Conservation (phyloP, 1,140 invertebrate species). For the Drosophila nikananu region DNA sequence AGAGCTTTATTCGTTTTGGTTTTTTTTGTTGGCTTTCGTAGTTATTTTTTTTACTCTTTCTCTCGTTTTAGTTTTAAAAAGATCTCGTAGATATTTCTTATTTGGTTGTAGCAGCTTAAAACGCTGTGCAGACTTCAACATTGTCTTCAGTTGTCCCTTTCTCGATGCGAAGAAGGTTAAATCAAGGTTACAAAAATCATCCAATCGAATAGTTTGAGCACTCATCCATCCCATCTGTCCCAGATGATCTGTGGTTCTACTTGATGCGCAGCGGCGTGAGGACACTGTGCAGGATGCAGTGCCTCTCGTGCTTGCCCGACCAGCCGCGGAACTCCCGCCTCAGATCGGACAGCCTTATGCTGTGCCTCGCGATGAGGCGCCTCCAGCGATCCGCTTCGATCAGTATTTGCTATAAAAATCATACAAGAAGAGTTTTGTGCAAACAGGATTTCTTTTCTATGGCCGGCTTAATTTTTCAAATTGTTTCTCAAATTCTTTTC, state of each 20-base stretch:
- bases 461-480: slow-evolving; percentile 36
- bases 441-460: slow-evolving; percentile 54
- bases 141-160: slow-evolving; percentile 56
- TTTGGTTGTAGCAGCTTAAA: slow-evolving; percentile 80
- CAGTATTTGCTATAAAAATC: slow-evolving; percentile 83
- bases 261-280: slow-evolving; percentile 81
- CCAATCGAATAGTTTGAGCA: slow-evolving; percentile 69
- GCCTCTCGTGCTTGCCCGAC: slow-evolving; percentile 82
- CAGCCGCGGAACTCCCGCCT: slow-evolving; percentile 84
- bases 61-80: slow-evolving; percentile 48
- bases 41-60: slow-evolving; percentile 29
- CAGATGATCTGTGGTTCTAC: slow-evolving; percentile 35
- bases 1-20: slow-evolving; percentile 50
- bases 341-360: slow-evolving; percentile 76
- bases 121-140: slow-evolving; percentile 75
- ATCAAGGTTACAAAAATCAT: slow-evolving; percentile 56
- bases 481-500: slow-evolving; percentile 35
- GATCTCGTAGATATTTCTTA: slow-evolving; percentile 65
- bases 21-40: slow-evolving; percentile 49
- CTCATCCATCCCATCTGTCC: slow-evolving; percentile 31
- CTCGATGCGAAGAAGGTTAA: slow-evolving; percentile 35
- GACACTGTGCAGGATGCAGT: slow-evolving; percentile 85
- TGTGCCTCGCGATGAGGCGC: slow-evolving; percentile 75
- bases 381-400: slow-evolving; percentile 84
- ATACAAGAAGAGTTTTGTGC: slow-evolving; percentile 68